These are phyloP conservation scores for Lophius piscatorius DNA, from an alignment of 2,113 vertebrate genomes.

Conservation along the genomic window DNA sequence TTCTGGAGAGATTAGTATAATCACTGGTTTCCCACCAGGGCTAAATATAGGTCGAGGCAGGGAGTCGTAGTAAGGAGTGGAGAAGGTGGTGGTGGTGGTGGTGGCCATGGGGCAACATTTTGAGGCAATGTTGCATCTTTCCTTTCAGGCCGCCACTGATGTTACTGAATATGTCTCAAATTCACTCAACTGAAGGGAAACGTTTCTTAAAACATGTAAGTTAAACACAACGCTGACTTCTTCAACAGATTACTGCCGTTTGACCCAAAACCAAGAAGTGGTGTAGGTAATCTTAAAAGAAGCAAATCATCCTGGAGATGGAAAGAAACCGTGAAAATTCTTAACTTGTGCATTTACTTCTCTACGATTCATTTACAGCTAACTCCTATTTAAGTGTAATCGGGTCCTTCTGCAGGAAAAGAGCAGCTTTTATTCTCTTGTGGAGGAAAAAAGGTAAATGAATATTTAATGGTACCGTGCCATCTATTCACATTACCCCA, in stretches of 20 bases:
- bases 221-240: too few relatives aligned
- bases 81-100: slow-evolving; percentile 29
- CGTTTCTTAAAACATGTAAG: too few relatives aligned
- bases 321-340: too few relatives aligned
- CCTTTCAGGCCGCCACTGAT: too few relatives aligned
- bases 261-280: too few relatives aligned
- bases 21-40: slow-evolving; percentile 56
- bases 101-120: slow-evolving; percentile 55
- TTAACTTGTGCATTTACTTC: too few relatives aligned
- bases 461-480: slow-evolving; percentile 7
- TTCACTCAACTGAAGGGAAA: too few relatives aligned
- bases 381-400: not conserved
- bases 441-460: not conserved
- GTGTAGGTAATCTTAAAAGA: too few relatives aligned
- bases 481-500: not conserved
- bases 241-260: too few relatives aligned
- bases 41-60: slow-evolving; percentile 56
- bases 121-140: slow-evolving; percentile 45
- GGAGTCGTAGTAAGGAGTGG: slow-evolving; percentile 37
- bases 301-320: too few relatives aligned
- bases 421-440: not conserved
- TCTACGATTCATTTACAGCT: not conserved
- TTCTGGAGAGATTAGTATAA: slow-evolving; percentile 70
- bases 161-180: too few relatives aligned
- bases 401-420: not conserved